Percentiles rank a stretch among this genome's conserved stretches.
phyloP scores from a whole-genome alignment of 2,113 vertebrate genomes.

The Charadrius vociferus region DNA sequence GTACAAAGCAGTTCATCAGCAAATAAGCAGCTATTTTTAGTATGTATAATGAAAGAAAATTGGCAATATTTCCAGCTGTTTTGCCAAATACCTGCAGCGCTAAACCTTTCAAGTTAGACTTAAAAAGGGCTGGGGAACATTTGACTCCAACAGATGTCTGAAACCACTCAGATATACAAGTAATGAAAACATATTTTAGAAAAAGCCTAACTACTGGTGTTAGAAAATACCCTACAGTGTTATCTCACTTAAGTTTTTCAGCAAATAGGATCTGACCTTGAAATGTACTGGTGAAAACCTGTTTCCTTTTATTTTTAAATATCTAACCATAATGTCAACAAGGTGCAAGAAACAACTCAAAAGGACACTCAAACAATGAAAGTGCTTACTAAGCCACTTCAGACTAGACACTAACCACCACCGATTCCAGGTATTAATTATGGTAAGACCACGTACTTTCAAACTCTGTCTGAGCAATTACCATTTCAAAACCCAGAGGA shows the following conservation, averaged over 20 bases:
- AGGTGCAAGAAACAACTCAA: neutral
- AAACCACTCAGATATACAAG: neutral
- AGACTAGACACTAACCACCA: neutral
- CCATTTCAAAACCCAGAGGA: neutral
- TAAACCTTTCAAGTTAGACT: slow-evolving; percentile 2
- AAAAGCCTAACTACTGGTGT: neutral
- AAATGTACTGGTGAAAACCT: neutral
- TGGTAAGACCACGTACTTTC: neutral
- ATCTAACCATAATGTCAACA: neutral
- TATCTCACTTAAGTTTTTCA: neutral
- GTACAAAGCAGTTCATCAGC: slow-evolving; percentile 8
- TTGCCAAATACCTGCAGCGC: neutral
- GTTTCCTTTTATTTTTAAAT: neutral
- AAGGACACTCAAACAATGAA: neutral
- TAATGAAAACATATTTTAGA: neutral
- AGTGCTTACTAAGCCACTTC: neutral
- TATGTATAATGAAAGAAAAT: neutral
- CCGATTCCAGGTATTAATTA: neutral
- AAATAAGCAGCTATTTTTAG: slow-evolving; percentile 29
- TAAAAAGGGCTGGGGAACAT: neutral
- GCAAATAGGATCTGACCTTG: neutral
- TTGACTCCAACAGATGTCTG: neutral
- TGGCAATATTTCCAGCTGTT: slow-evolving; percentile 12
- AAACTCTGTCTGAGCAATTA: neutral
- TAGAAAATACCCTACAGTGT: neutral